Conservation (phyloP, 2,888 invertebrate species). For the Cosmia pyralina region DNA sequence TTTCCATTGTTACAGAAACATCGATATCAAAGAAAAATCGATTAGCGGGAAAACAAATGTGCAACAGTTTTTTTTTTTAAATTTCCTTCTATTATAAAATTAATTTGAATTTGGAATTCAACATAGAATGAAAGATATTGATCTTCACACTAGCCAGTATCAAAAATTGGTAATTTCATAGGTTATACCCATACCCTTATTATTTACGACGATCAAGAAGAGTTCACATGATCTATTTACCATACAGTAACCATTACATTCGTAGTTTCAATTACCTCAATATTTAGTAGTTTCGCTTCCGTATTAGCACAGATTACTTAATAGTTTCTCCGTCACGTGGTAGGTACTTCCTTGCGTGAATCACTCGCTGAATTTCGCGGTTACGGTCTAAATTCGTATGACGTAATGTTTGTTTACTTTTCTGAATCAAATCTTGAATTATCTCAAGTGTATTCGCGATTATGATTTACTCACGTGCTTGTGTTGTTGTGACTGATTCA, state of each 20-base stretch:
- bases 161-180: too few species aligned
- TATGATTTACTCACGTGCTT: constrained; percentile 30
- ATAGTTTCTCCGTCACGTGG: not conserved
- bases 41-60: too few species aligned
- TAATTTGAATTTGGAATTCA: too few species aligned
- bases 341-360: constrained; percentile 5
- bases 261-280: constrained; percentile 30
- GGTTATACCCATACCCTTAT: too few species aligned
- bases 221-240: constrained; percentile 29
- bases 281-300: constrained; percentile 19
- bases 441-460: constrained; percentile 18
- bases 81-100: too few species aligned
- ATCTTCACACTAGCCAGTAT: too few species aligned
- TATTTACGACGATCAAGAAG: constrained; percentile 21
- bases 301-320: constrained; percentile 5
- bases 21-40: too few species aligned
- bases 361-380: constrained; percentile 25
- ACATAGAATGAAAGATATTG: too few species aligned
- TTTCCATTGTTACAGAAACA: too few species aligned
- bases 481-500: constrained; percentile 3
- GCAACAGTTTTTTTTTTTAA: too few species aligned
- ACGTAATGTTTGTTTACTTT: constrained; percentile 41
- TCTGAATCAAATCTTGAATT: constrained; percentile 23
- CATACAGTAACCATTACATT: constrained; percentile 16
- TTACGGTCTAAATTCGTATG: constrained; percentile 21